Base-by-base conservation (phyloP, 1,140 invertebrate genomes). In the Saccostrea cuccullata region DNA sequence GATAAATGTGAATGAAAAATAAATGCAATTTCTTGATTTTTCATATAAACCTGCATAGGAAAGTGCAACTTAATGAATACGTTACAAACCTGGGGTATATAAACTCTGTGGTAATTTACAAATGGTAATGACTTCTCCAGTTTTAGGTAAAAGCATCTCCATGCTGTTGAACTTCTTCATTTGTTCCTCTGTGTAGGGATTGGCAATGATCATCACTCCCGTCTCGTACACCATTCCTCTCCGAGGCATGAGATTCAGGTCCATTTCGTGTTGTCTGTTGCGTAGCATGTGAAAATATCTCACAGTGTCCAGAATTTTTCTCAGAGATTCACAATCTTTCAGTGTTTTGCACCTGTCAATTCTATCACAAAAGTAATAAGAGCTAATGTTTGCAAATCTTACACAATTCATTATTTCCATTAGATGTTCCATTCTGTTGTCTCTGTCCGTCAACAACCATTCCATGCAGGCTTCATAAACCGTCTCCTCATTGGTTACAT, bases 291-390 rank as follows among this genome's bases (percentile, higher is more conserved):
- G 93, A 83, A 92, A 94, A 67, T 93, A 94, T 26, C 93, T 89
- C 2, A 94, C 92, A 67, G 87, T 88, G 30, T 92, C 90, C 26
- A 94, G 89, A 5, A 87, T 90, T 23, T 90, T 88, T n/a, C 87
- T 60, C 0, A 94, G 55, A 40, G 90, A 89, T 56, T 90, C 88
- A 88, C 90, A 92, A 17, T 92, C 90, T 26, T 89, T 89, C 6
- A 96, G 93, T 23, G 95, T 92, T 56, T 92, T 87, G 88, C 95
- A 92, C 30, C 91, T 94, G 88, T 95, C 95, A 23, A 96, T 96
- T 90, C 94, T 94, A 92, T 96, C 96, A 92, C 96, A 95, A 73
- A 96, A 94, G 92, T 96, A 96, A 91, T 96, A 96, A 0, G 96
- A 96, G 89, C 95, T 96, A 67, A 96, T 93, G 82, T 96, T 94